phyloP scores from a whole-genome alignment of 1,140 invertebrate species.

The Melipona quadrifasciata region DNA sequence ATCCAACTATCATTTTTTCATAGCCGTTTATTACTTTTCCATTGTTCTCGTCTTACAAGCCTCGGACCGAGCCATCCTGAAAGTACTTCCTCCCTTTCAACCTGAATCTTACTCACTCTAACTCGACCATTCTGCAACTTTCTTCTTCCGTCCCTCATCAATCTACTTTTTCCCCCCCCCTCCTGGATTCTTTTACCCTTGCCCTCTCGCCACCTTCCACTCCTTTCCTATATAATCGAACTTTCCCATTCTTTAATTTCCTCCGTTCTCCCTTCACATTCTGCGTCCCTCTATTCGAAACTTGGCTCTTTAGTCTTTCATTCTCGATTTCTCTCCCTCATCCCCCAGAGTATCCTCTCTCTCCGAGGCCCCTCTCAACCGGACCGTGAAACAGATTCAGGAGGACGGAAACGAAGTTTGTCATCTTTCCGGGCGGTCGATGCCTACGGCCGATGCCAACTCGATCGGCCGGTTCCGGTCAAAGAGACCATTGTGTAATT shows the following conservation, averaged over 20 bases:
- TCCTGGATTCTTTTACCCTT: background rate
- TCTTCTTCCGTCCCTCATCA: background rate
- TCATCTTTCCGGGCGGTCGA: slow-evolving; percentile 18
- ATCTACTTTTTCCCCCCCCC: slow-evolving; percentile 10
- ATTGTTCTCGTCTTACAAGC: background rate
- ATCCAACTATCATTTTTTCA: background rate
- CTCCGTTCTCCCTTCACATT: background rate
- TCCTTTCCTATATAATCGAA: background rate
- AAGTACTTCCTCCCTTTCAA: background rate
- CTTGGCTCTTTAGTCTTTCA: background rate
- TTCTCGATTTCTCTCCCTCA: background rate
- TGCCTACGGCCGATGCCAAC: slow-evolving; percentile 15
- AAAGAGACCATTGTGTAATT: slow-evolving; percentile 58
- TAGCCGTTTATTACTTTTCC: background rate
- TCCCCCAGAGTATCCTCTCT: too few species aligned
- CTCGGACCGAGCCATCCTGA: too few species aligned
- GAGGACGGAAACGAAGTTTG: slow-evolving; percentile 35
- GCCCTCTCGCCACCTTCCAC: too few species aligned
- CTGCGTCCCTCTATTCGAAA: background rate
- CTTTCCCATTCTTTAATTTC: background rate
- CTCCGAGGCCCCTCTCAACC: background rate
- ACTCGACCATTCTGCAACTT: background rate
- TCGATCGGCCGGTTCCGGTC: slow-evolving; percentile 19
- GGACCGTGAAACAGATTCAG: slow-evolving; percentile 31
- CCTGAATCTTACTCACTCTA: background rate